These are phyloP conservation scores for Sphenopsis melanotis DNA, from an alignment of 2,797 vertebrate genomes.

Conservation along the genomic window DNA sequence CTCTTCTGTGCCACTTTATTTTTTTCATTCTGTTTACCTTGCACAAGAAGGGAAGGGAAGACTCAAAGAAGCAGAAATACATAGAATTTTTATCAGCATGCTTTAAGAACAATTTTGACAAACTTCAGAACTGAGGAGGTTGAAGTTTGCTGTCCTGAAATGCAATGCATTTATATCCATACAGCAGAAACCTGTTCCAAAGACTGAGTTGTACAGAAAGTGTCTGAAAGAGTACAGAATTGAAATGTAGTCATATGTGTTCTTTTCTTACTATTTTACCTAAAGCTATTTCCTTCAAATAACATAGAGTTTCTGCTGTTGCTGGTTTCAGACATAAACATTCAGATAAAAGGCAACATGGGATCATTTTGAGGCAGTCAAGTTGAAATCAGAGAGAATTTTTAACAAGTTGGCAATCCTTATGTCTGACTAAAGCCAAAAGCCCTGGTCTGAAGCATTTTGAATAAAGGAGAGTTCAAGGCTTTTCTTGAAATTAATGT, in stretches of 20 bases:
- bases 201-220: not conserved
- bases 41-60: not conserved
- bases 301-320: not conserved
- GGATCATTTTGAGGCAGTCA: constrained; percentile 19
- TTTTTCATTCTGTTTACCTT: not conserved
- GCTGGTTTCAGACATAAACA: constrained; percentile 26
- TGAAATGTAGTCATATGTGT: not conserved
- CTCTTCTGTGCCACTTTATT: not conserved
- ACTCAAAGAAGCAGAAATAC: not conserved
- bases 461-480: not conserved
- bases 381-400: constrained; percentile 39
- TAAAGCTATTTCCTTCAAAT: not conserved
- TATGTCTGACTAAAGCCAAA: not conserved
- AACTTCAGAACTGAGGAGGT: not conserved
- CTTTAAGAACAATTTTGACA: not conserved
- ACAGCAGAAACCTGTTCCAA: not conserved
- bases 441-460: not conserved
- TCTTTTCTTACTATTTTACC: not conserved
- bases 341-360: constrained; percentile 21
- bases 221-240: not conserved
- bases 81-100: not conserved
- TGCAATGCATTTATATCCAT: not conserved
- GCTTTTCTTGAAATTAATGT: not conserved
- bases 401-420: not conserved
- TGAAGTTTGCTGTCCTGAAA: not conserved